These are phyloP conservation scores for Furcifer pardalis DNA, from an alignment of 2,797 vertebrate genomes.

Conservation along the genomic window DNA sequence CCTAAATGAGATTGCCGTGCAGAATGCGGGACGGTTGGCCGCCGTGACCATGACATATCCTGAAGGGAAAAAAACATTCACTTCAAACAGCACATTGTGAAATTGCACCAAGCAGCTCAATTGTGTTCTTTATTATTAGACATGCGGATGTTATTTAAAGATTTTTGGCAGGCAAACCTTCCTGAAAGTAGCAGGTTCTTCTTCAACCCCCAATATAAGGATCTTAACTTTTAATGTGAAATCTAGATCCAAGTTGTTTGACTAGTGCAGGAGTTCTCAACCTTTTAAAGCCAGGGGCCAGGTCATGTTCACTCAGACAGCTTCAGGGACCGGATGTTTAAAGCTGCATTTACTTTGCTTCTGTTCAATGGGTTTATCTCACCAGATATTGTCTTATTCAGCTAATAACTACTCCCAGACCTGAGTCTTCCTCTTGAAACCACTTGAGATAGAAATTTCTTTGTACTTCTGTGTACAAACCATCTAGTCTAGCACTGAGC, in stretches of 20 bases:
- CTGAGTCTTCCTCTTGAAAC: neutral
- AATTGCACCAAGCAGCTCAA: conserved; percentile 76
- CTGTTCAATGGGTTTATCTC: neutral
- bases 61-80: conserved; percentile 62
- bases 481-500: neutral
- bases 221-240: conserved; percentile 44
- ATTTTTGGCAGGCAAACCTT: conserved; percentile 71
- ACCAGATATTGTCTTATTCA: neutral
- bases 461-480: neutral
- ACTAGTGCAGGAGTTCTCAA: too few relatives aligned
- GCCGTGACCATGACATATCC: conserved; percentile 67
- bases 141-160: conserved; percentile 72
- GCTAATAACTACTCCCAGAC: too few relatives aligned
- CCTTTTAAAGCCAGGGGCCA: too few relatives aligned
- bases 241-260: conserved; percentile 72
- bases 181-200: conserved; percentile 69
- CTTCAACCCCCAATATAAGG: conserved; percentile 48
- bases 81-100: conserved; percentile 71
- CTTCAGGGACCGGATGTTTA: too few relatives aligned
- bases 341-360: neutral
- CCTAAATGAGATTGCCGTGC: too few relatives aligned
- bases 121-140: conserved; percentile 78
- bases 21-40: too few relatives aligned
- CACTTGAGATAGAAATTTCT: neutral
- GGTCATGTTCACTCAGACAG: too few relatives aligned